Base-by-base conservation (phyloP, 2,113 vertebrate genomes). In the Noturus placidus region DNA sequence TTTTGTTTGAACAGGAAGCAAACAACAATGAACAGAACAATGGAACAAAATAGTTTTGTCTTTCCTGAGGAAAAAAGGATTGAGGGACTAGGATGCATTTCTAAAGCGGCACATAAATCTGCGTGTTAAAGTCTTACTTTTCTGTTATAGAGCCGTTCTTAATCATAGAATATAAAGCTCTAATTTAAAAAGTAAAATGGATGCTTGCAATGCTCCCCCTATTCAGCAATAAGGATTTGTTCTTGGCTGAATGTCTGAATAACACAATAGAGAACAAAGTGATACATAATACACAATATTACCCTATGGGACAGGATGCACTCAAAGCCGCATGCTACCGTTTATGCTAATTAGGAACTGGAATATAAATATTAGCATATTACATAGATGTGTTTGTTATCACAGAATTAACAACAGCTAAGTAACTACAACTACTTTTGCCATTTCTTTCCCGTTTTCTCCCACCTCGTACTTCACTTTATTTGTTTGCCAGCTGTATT, bases 1-100 rank as follows among this genome's bases (percentile, higher is more conserved):
- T 88, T 87, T 91, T 91, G 91, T 91, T 77, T 88, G 85, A 88
- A 90, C 85, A 84, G 85, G 89, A 89, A 85, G 59, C 70, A 35
- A 87, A 88, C 81, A 79, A 91, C 89, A 88, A 89, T 83, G 83
- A 33, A 25, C 81, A 85, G 89, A 87, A 90, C 89, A 90, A 90
- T 90, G 84, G 88, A 85, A 89, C 78, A 85, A 89, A 90, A 87
- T 90, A 82, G 85, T 91, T 91, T 78, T 89, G 35, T 63, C 35
- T 82, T 46, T 78, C 78, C 85, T 56, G 72, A 76, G 59, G 42
- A 46, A 76, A 87, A 82, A 72, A 72, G 87, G 82, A 91, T 87
- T 87, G 88, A 88, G 86, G 57, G 83, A 42, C 63, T 83, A 50
- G 25, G 50, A 86, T 42, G 33, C 82, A 87, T 87, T 87, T 91